phyloP scores from a whole-genome alignment of 2,113 vertebrate species.

The Catharus bicknelli region DNA sequence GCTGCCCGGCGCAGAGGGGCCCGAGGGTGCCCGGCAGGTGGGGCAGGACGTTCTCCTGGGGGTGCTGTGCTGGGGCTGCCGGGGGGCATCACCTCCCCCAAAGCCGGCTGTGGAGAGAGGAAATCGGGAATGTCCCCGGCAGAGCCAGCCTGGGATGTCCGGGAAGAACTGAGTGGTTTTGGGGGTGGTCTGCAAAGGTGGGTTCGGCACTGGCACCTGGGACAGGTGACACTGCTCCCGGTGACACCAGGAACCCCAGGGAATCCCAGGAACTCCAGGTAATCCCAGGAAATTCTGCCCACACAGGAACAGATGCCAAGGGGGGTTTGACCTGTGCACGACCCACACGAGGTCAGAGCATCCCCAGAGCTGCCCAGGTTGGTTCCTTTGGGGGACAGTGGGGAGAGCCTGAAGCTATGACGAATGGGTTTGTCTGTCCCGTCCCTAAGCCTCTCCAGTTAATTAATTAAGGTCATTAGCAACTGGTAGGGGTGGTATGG shows the following conservation, averaged over 20 bases:
- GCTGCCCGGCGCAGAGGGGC: fast-evolving
- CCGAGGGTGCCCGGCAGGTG: constrained; percentile 33
- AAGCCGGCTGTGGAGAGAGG: not conserved
- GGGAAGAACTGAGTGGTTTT: not conserved
- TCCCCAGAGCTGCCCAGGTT: not conserved
- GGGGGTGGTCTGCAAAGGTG: not conserved
- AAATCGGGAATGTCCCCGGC: fast-evolving
- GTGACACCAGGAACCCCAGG: not conserved
- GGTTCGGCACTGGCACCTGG: not conserved
- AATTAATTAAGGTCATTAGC: not conserved
- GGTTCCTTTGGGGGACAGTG: not conserved
- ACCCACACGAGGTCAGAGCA: not conserved
- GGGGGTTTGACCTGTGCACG: not conserved
- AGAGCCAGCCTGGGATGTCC: fast-evolving
- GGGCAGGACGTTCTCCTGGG: constrained; percentile 37
- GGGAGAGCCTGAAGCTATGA: not conserved
- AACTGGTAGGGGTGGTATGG: fast-evolving
- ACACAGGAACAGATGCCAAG: not conserved
- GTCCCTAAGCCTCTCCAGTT: not conserved
- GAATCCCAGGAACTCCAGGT: not conserved
- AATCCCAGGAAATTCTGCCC: not conserved
- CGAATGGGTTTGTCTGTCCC: not conserved
- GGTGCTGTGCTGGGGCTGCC: not conserved
- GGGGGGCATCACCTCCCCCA: fast-evolving
- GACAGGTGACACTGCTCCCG: not conserved